phyloP scores from a whole-genome alignment of 1,140 invertebrate genomes.

The Diachasma alloeum region DNA sequence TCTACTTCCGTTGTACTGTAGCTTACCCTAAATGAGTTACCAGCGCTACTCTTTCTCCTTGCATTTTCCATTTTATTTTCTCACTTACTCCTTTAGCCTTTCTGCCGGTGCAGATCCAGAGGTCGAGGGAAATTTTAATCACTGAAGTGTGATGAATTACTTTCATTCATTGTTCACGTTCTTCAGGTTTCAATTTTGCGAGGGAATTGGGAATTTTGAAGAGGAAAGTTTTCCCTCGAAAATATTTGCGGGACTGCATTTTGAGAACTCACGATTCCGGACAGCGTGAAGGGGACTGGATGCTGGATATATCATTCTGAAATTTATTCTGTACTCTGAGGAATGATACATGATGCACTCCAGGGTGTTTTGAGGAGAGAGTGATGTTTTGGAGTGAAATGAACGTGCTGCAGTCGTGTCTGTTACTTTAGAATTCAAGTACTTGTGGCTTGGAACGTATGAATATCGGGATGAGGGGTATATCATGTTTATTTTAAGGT shows the following conservation, averaged over 20 bases:
- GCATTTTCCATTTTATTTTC: not conserved
- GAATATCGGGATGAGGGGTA: not conserved
- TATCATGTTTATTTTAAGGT: not conserved
- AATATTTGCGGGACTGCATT: not conserved
- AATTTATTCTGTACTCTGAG: not conserved
- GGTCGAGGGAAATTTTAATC: no score
- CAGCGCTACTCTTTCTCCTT: constrained; percentile 14
- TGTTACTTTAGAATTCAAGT: not conserved
- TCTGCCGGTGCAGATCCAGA: no score
- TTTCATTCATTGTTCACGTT: no score
- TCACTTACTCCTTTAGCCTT: not conserved
- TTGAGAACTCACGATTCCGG: not conserved
- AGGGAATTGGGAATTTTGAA: no score
- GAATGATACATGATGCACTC: not conserved
- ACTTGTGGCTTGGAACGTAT: not conserved
- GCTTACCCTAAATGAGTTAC: constrained; percentile 40
- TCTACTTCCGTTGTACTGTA: constrained; percentile 12
- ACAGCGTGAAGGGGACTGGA: not conserved
- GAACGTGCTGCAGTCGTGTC: not conserved
- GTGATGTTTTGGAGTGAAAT: not conserved
- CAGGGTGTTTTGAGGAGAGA: not conserved
- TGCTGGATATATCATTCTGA: not conserved
- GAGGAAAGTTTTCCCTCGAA: not conserved
- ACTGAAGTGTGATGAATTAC: no score
- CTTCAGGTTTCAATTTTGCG: no score